Evolutionary conservation across 2,888 invertebrate species (phyloP), one percentile per base, ranked within the genome.

Genomic region (Sesamia inferens): DNA sequence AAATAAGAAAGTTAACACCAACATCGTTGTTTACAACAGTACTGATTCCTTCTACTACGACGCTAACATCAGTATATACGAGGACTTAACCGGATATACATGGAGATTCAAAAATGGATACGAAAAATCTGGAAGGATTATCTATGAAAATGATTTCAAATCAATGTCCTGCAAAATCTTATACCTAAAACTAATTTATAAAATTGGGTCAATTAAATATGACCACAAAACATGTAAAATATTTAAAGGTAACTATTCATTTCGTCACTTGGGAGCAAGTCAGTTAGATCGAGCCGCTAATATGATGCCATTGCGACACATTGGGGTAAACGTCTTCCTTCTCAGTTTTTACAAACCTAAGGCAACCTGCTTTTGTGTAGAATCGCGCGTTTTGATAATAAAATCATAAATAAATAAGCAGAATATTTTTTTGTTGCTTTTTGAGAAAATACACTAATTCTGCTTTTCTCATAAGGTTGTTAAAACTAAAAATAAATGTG

Each of bases 401-500:
- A 78, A 70, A 54, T 5, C 31, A 0, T 63, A n/a, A 62, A 10
- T 13, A 14, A 42, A 31, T 31, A 39, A 39, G 39, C 39, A 39
- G 39, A 39, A 6, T 39, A 6, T 39, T 6, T 39, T 39, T 39
- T 39, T 39, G 39, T 39, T 39, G 2, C 0, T 39, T 39, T 39
- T 39, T 39, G 5, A 39, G 2, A 39, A 39, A 39, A 39, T 31
- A 31, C 3, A 39, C 39, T 39, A 78, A 71, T 5, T 8, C 24
- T 4, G 5, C 44, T 1, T 47, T 16, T 22, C 44, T 22, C 22
- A 47, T 51, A 47, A 73, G n/a, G 47, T 55, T 10, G 54, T 47
- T 48, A 65, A 68, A 66, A 39, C 68, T 78, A 68, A 78, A 78
- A 72, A 83, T 79, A 82, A 66, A 72, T 24, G 7, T 48, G 54